Base-by-base conservation (phyloP, 2,113 vertebrate genomes). In the Xiphorhynchus elegans region DNA sequence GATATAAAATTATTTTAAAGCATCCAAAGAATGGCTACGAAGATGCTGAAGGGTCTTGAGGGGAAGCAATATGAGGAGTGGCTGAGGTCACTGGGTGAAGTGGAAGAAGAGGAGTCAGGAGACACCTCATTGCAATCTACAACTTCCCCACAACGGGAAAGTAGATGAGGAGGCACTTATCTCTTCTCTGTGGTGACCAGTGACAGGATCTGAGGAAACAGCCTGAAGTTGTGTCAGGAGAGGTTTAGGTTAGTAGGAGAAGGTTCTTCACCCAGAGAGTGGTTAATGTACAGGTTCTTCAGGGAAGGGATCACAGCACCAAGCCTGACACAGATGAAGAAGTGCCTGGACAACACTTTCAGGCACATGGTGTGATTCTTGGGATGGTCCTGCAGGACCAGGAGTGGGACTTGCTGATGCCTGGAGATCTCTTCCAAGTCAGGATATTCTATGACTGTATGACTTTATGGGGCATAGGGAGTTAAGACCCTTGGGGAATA, bases 31-130 rank as follows among this genome's bases (percentile, higher is more conserved):
- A 50, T 26, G 17, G 5, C 31, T 13, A 1, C 7, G 13, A 23
- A 12, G 21, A 44, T 37, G 11, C 21, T 58, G 42, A 35, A 18
- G 8, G 26, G 11, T 35, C 44, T 37, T 14, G 50, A 50, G 14
- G 26, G 3, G 33, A 73, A 80, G 17, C 11, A 0, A 0, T 26
- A 1, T 7, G 31, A 66, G 31, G 25, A 21, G 35, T 0, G 0
- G 13, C 50, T 88, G 76, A 37, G 9, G 18, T 70, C n/a, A 29
- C 9, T 64, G 42, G 20, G 11, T 26, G 40, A 15, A 37, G 37
- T 37, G 37, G 37, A 37, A 75, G 13, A 12, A 58, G 40, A 47
- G 31, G 21, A 49, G 29, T 9, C 11, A 87, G 9, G 8, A 16
- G 9, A 49, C 5, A 31, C 6, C 10, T 73, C 58, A 26, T 0